These are phyloP conservation scores for Catostomus latipinnis DNA, from an alignment of 2,797 vertebrate genomes.

Conservation along the genomic window DNA sequence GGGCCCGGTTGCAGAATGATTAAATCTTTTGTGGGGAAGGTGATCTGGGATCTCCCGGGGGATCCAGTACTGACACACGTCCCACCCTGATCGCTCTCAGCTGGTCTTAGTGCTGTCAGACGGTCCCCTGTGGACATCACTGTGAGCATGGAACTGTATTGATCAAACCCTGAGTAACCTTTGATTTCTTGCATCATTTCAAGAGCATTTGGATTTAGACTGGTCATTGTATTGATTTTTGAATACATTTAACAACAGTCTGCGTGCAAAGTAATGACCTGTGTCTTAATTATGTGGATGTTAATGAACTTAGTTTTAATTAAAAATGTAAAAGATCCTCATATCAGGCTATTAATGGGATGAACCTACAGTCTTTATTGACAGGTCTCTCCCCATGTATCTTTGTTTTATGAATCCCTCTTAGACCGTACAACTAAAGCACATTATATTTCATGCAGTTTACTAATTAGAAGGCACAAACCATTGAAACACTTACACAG, in stretches of 20 bases:
- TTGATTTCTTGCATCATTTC: slow-evolving; percentile 20
- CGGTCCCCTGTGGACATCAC: slow-evolving; percentile 70
- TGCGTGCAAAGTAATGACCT: slow-evolving; percentile 30
- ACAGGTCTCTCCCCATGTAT: neutral
- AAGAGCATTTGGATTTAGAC: slow-evolving; percentile 32
- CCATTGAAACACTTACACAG: neutral
- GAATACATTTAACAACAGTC: slow-evolving; percentile 38
- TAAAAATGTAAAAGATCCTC: neutral
- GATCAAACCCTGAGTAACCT: slow-evolving; percentile 80
- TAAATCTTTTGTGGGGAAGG: slow-evolving; percentile 90
- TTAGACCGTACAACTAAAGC: too few species aligned
- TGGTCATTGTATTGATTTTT: slow-evolving; percentile 38
- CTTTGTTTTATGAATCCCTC: slow-evolving; percentile 12
- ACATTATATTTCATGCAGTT: neutral
- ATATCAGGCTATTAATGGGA: slow-evolving; percentile 2
- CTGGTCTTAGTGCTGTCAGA: slow-evolving; percentile 77
- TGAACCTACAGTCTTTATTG: neutral
- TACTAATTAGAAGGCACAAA: neutral
- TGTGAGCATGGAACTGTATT: slow-evolving; percentile 81
- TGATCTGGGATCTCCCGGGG: slow-evolving; percentile 82
- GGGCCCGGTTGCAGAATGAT: slow-evolving; percentile 75
- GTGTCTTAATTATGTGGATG: slow-evolving; percentile 41
- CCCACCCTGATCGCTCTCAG: slow-evolving; percentile 81
- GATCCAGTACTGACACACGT: slow-evolving; percentile 84
- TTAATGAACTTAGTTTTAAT: slow-evolving; percentile 29